Evolutionary conservation across 1,140 invertebrate genomes (phyloP).

Genomic region (Dinoponera quadriceps): DNA sequence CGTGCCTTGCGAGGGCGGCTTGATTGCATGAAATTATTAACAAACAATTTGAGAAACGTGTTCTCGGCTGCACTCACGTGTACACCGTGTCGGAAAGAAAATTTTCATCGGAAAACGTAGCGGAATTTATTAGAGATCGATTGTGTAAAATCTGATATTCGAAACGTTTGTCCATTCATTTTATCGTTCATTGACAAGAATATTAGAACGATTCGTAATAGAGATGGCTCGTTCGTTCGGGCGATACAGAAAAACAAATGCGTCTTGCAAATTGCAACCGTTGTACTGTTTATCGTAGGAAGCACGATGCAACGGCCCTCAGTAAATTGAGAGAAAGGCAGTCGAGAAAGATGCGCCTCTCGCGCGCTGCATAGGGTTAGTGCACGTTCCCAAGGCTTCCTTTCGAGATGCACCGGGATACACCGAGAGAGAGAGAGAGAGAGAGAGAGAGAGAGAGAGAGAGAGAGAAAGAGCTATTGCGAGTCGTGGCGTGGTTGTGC

Average conservation of each 20-base stretch:
- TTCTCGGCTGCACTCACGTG: neutral
- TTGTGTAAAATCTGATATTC: no score
- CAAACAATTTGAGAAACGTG: slow-evolving; percentile 1
- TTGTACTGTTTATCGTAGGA: slow-evolving; percentile 17
- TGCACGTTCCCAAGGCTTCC: slow-evolving; percentile 50
- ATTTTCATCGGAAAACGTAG: neutral
- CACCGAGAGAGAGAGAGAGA: slow-evolving; percentile 35
- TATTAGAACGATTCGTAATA: neutral
- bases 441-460: slow-evolving; percentile 44
- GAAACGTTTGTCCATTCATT: no score
- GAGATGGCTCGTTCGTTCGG: no score
- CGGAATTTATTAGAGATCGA: neutral
- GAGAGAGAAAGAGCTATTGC: slow-evolving; percentile 15
- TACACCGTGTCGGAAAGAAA: no score
- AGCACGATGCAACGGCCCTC: neutral
- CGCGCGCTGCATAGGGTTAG: slow-evolving; percentile 22
- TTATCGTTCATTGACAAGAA: neutral
- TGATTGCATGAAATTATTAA: slow-evolving; percentile 41
- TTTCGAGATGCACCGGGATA: slow-evolving; percentile 24
- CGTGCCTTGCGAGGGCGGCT: neutral
- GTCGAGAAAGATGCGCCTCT: slow-evolving; percentile 21
- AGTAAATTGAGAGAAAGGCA: slow-evolving; percentile 40
- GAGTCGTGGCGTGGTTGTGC: neutral
- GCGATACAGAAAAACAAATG: neutral
- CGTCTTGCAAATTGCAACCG: neutral